Evolutionary conservation across 2,888 invertebrate genomes (phyloP), one percentile per base, ranked within the genome.

Genomic region (Dilophus febrilis): DNA sequence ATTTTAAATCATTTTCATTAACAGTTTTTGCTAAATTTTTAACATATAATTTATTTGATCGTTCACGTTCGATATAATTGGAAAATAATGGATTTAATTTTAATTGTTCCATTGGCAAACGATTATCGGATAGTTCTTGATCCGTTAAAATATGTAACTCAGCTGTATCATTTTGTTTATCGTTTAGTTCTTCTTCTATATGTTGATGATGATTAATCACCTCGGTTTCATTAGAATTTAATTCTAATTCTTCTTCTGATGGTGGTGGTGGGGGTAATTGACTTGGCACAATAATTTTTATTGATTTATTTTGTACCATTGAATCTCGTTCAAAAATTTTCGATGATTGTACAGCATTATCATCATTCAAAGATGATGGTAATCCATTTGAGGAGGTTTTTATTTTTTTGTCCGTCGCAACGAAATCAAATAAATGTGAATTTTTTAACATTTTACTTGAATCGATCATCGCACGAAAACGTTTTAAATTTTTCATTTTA

Each of bases 11-110:
- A 48, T 71, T 67, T 37, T 74, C 71, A n/a, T 72, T 72, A 0
- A 83, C 81, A 47, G 74, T 72, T 64, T 87, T 91, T 1, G 81
- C 71, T 37, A 92, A 70, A 65, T 94, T 94, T 57, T 94, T 94
- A 19, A 94, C 76, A 53, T 94, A 94, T n/a, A 94, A 61, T 46
- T 90, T 74, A 64, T 77, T 75, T 16, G 82, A 81, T 4, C 82
- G 79, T 40, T 76, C 72, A 1, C 92, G 92, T 8, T 76, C 67
- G 46, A 78, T 72, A 58, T 94, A 94, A 53, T 85, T 86, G 57
- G 82, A 86, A 54, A 83, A 92, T 16, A 88, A 77, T 5, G 85
- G 72, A 46, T 88, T 59, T 16, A 75, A 59, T 52, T 72, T 71
- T 59, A 83, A 73, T 56, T 87, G 82, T 53, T 72, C 74, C 35